Evolutionary conservation across 2,797 vertebrate species (phyloP).

Genomic region (Gastrophryne carolinensis): DNA sequence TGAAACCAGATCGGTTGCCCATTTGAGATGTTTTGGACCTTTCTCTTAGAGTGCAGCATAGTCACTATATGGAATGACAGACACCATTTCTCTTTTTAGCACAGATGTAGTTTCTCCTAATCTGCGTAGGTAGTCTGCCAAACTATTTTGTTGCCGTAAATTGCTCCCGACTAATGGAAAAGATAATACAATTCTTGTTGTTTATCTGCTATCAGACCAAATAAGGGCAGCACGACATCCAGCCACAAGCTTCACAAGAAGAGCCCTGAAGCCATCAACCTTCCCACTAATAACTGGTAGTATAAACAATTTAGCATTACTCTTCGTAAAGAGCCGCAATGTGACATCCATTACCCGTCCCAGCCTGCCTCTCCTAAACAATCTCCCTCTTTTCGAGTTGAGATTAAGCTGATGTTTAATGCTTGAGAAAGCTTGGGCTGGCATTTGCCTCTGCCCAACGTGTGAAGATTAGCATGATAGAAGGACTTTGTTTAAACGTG

Average conservation of each 20-base stretch:
- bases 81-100: no score
- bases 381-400: constrained; percentile 1
- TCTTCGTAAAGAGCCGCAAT: neutral
- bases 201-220: neutral
- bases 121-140: no score
- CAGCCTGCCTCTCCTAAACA: constrained; percentile 25
- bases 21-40: no score
- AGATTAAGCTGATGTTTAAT: constrained; percentile 26
- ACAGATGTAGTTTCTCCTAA: no score
- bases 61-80: no score
- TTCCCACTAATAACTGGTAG: constrained; percentile 2
- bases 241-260: neutral
- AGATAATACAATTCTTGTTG: neutral
- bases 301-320: constrained; percentile 27
- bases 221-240: neutral
- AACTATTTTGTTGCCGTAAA: neutral
- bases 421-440: neutral
- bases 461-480: constrained; percentile 9
- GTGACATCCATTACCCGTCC: constrained; percentile 12
- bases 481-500: constrained; percentile 22
- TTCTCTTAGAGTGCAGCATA: no score
- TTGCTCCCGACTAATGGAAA: neutral
- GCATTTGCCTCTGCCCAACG: neutral
- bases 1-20: no score
- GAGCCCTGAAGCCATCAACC: neutral